Base-by-base conservation (phyloP, 2,797 vertebrate genomes). In the Monodelphis domestica region DNA sequence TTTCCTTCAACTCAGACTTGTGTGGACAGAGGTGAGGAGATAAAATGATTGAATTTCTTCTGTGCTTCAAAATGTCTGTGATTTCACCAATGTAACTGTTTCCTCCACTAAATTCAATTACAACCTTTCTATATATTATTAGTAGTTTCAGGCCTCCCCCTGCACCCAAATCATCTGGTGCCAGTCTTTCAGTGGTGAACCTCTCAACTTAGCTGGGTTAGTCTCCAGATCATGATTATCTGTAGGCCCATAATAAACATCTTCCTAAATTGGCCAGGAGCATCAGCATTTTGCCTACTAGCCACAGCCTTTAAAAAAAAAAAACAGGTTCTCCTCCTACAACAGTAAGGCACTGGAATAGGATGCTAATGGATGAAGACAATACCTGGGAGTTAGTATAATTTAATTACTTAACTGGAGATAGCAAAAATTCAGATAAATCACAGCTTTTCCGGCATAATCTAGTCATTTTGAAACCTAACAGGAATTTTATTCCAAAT, bases 1-100 rank as follows among this genome's bases (percentile, higher is more conserved):
- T 99, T 99, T 98, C 99, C 99, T 30, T 99, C 99, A 0, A 99
- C 99, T 21, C 99, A 99, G 96, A 99, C 99, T 4, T 99, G 99
- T 97, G 97, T 99, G 57, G 99, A 99, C 50, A 99, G 99, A 99
- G 99, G 99, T 99, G 96, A 97, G 98, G 96, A 30, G 30, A 63
- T 90, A 95, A 92, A 29, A 24, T 91, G 53, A 3, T 17, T 91
- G n/a, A 5, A 11, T 59, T 59, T 12, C 17, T 70, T 38, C 15
- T 14, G 9, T 21, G n/a, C 63, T 78, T 78, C n/a, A 78, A 78
- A 78, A 78, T n/a, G 70, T 70, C n/a, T 70, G 10, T 55, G 59
- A 70, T 70, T 38, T 70, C n/a, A n/a, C 59, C 14, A 17, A 21
- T 28, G 9, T 70, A 38, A 70, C n/a, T 38, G 11, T 70, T 14